Evolutionary conservation across 2,888 invertebrate species (phyloP).

Genomic region (Balanococcus diminutus): DNA sequence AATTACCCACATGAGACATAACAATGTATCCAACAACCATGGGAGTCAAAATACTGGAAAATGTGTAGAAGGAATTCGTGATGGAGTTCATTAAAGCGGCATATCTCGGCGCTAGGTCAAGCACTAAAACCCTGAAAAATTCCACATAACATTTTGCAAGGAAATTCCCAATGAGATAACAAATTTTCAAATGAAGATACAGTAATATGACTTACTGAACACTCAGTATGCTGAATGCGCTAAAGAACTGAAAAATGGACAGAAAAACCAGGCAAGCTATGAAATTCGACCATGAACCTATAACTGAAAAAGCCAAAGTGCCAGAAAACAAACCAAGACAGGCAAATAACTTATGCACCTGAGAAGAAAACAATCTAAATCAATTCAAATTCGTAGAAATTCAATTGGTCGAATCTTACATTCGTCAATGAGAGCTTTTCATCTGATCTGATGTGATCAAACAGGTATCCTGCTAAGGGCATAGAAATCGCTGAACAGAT

Average conservation of each 20-base stretch:
- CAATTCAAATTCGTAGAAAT: background rate
- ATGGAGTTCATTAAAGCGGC: conserved; percentile 2
- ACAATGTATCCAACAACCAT: background rate
- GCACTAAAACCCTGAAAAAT: background rate
- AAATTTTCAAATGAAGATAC: no score
- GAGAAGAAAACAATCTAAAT: background rate
- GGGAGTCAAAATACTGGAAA: conserved; percentile 4
- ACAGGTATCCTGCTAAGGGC: conserved; percentile 2
- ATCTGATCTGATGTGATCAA: background rate
- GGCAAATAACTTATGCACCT: background rate
- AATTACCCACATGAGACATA: background rate
- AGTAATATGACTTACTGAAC: background rate
- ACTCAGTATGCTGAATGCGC: background rate
- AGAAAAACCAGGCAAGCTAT: background rate
- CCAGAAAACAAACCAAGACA: background rate
- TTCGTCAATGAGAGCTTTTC: background rate
- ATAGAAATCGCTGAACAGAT: background rate
- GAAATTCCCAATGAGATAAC: background rate
- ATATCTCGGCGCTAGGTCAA: background rate
- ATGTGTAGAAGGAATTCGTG: background rate
- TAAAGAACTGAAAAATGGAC: background rate
- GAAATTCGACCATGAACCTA: background rate
- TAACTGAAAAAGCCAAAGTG: background rate
- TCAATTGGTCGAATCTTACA: background rate
- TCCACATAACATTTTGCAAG: background rate